phyloP scores from a whole-genome alignment of 2,113 vertebrate species.

The Misgurnus anguillicaudatus region DNA sequence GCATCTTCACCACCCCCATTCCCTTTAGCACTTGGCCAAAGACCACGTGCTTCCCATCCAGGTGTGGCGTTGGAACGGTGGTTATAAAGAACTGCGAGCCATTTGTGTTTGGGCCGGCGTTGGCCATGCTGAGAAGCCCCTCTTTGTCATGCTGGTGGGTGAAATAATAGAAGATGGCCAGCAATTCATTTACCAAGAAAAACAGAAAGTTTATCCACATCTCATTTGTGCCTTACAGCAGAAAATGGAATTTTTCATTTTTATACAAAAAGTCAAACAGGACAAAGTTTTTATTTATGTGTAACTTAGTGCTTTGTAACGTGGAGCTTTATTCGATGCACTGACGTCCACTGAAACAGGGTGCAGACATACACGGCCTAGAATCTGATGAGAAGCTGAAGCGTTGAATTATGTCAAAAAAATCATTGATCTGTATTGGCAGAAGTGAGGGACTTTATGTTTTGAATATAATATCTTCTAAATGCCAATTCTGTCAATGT shows the following conservation, averaged over 20 bases:
- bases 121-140: constrained; percentile 95
- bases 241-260: background rate
- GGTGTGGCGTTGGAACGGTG: constrained; percentile 88
- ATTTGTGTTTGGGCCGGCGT: constrained; percentile 89
- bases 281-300: too few relatives aligned
- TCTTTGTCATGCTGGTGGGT: constrained; percentile 83
- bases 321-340: too few relatives aligned
- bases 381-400: too few relatives aligned
- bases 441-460: too few relatives aligned
- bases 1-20: constrained; percentile 84
- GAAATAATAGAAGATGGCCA: background rate
- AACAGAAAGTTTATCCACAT: background rate
- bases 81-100: constrained; percentile 98
- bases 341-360: too few relatives aligned
- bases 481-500: too few relatives aligned
- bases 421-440: too few relatives aligned
- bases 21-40: constrained; percentile 94
- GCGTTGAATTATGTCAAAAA: too few relatives aligned
- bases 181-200: constrained; percentile 14
- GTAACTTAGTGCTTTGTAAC: too few relatives aligned
- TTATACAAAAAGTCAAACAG: too few relatives aligned
- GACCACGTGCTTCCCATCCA: constrained; percentile 93
- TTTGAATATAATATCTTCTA: too few relatives aligned
- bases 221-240: constrained; percentile 18
- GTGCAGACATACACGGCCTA: too few relatives aligned